phyloP scores from a whole-genome alignment of 2,113 vertebrate genomes.

The Coregonus clupeaformis region DNA sequence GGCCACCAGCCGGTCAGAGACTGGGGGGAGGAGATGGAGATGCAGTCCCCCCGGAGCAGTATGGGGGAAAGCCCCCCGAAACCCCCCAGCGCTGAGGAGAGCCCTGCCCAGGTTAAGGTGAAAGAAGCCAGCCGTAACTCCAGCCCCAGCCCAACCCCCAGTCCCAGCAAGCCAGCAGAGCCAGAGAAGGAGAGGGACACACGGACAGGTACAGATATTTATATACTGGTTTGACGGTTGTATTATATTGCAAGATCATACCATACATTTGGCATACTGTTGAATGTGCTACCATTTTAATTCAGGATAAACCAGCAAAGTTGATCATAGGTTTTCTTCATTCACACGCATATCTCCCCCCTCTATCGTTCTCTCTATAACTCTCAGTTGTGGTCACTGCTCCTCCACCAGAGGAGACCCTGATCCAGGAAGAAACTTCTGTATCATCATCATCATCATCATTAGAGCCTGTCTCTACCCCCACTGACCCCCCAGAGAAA shows the following conservation, averaged over 20 bases:
- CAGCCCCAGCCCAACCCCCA: background rate
- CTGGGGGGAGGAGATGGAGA: constrained; percentile 94
- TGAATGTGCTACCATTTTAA: too few relatives aligned
- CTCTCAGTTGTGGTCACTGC: background rate
- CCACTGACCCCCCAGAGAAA: background rate
- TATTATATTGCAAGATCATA: too few relatives aligned
- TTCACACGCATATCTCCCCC: too few relatives aligned
- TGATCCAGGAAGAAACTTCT: background rate
- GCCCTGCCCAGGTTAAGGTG: constrained; percentile 54
- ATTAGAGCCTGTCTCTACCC: background rate
- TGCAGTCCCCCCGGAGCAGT: constrained; percentile 75
- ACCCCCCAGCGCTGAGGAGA: constrained; percentile 45
- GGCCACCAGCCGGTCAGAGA: constrained; percentile 78
- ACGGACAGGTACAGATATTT: background rate
- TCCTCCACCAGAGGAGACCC: background rate
- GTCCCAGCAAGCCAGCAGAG: background rate
- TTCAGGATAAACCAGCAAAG: too few relatives aligned
- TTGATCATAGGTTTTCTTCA: too few relatives aligned
- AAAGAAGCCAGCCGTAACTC: background rate
- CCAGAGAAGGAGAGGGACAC: background rate
- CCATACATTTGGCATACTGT: too few relatives aligned
- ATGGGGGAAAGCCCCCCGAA: constrained; percentile 69
- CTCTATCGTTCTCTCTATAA: too few relatives aligned
- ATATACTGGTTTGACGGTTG: too few relatives aligned
- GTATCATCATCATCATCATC: background rate